A percentile compares a stretch with the other conserved stretches of the same genome.
These are phyloP conservation scores for Amblyjoppa fuscipennis DNA, from an alignment of 2,888 invertebrate genomes.

Conservation along the genomic window DNA sequence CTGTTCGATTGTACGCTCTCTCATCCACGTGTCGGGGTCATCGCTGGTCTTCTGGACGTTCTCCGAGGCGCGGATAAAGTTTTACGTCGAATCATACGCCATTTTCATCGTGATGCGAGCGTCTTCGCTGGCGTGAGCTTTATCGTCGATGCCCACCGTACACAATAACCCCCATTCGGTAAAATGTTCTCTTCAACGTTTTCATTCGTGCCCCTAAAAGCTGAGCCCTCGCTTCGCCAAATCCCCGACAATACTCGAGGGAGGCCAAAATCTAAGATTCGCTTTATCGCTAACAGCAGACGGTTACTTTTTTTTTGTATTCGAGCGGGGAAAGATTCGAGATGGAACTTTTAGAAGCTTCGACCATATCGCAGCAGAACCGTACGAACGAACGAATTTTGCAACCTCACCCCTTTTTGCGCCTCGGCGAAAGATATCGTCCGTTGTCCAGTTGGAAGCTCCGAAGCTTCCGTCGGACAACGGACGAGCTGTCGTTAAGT, in stretches of 20 bases:
- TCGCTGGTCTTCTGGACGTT: not conserved
- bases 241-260: not conserved
- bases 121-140: not conserved
- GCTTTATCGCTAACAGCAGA: constrained; percentile 4
- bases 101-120: not conserved
- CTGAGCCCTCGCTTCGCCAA: not conserved
- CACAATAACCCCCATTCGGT: not conserved
- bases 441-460: too few relatives aligned
- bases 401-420: too few relatives aligned
- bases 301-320: not conserved
- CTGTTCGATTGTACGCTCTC: not conserved
- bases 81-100: constrained; percentile 36
- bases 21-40: not conserved
- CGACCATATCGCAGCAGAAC: not conserved
- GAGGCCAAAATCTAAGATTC: not conserved
- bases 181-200: not conserved
- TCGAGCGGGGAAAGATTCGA: not conserved
- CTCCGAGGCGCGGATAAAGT: constrained; percentile 26
- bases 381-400: not conserved
- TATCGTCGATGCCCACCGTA: constrained; percentile 9
- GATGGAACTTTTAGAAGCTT: not conserved
- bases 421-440: not conserved
- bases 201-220: not conserved
- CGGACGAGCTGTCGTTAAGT: constrained; percentile 34
- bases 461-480: not conserved